Conservation (phyloP, 2,797 vertebrate species). For the Nyctalus aviator region DNA sequence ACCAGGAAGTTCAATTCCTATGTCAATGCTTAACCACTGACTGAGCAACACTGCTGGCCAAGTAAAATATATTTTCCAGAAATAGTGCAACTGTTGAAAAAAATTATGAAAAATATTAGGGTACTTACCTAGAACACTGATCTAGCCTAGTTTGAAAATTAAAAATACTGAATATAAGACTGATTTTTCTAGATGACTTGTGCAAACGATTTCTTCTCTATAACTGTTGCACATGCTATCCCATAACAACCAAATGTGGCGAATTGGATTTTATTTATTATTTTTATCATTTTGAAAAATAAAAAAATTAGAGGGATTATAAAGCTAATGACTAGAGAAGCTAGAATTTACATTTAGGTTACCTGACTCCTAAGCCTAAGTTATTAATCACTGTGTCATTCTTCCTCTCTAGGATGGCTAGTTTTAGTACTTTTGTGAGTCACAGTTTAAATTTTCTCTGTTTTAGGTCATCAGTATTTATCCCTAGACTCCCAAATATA, state of each 20-base stretch:
- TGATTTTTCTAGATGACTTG: neutral
- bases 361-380: neutral
- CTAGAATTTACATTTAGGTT: neutral
- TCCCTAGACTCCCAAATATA: neutral
- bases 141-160: neutral
- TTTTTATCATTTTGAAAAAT: neutral
- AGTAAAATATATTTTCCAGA: neutral
- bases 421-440: conserved; percentile 34
- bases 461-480: neutral
- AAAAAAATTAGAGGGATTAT: neutral
- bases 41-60: too few species aligned
- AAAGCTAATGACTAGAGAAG: neutral
- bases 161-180: neutral
- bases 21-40: too few species aligned
- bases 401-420: neutral
- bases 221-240: neutral
- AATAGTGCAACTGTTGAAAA: neutral
- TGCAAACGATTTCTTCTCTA: neutral
- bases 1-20: too few species aligned
- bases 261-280: neutral
- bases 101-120: neutral
- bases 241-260: neutral
- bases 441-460: neutral
- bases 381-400: neutral
- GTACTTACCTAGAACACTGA: neutral